Evolutionary conservation across 2,113 vertebrate species (phyloP).

Genomic region (Sisor rabdophorus): DNA sequence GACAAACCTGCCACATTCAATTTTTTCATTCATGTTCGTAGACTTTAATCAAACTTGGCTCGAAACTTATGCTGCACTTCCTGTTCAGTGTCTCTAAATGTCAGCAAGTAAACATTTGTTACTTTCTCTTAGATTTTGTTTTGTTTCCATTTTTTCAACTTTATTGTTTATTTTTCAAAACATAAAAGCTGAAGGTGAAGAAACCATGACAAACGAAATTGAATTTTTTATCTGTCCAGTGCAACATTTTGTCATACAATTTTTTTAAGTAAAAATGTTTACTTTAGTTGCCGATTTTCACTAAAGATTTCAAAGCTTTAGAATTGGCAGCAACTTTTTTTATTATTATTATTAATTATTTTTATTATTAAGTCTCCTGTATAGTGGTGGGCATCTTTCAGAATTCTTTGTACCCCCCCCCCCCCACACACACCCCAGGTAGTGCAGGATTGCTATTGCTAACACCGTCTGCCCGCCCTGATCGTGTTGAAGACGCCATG

Average conservation of each 20-base stretch:
- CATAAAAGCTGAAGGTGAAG: neutral
- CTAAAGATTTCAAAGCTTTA: too few species aligned
- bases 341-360: too few species aligned
- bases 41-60: neutral
- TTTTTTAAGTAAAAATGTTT: too few species aligned
- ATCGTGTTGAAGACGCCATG: slow-evolving; percentile 42
- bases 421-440: slow-evolving; percentile 54
- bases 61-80: slow-evolving; percentile 4
- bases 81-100: slow-evolving; percentile 12
- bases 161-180: slow-evolving; percentile 2
- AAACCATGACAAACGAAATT: slow-evolving; percentile 29
- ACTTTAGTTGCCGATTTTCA: too few species aligned
- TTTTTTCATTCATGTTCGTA: neutral
- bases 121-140: neutral
- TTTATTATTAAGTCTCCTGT: neutral
- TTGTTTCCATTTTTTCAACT: neutral
- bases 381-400: neutral
- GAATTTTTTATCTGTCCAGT: slow-evolving; percentile 5
- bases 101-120: neutral
- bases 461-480: slow-evolving; percentile 66
- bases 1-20: too few species aligned
- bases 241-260: neutral
- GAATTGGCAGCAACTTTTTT: too few species aligned
- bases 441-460: slow-evolving; percentile 69
- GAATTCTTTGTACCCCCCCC: neutral